Evolutionary conservation across 1,140 invertebrate genomes (phyloP), one percentile per base, ranked within the genome.

Genomic region (Drosophila orena): DNA sequence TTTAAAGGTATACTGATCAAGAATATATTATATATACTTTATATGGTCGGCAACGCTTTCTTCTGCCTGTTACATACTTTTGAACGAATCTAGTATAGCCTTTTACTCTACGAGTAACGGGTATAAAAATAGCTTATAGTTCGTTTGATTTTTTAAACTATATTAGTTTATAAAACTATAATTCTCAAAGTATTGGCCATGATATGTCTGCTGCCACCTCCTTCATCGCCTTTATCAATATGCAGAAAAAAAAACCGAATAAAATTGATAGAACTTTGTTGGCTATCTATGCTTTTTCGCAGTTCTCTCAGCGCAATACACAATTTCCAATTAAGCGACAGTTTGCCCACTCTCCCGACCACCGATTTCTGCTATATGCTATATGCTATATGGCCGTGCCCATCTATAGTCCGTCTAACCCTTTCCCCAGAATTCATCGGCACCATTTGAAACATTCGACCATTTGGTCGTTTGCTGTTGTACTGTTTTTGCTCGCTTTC

Each of bases 241-340:
- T 40, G 44, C 38, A 44, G 24, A 40, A 59, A 58, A 52, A 17
- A 20, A 15, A 38, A 30, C 52, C 44, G 43, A 14, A 59, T 47
- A 40, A 27, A 66, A 15, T 54, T 22, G 14, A 38, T 34, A 11
- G 2, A 58, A 59, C 17, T 22, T 14, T 0, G 27, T n/a, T 6
- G 15, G 27, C 50, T 47, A 76, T 65, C 35, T 55, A 53, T 68
- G 58, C 54, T 57, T 50, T 71, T 73, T 40, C 59, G 59, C 15
- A 35, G 46, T 40, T 46, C 68, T 66, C 49, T 70, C 43, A 61
- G 77, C 81, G 70, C 74, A 81, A 85, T 81, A 78, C 78, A 78
- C 78, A 88, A 70, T 85, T 86, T 85, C 81, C 81, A 88, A 88
- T 85, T 88, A 85, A 75, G 79, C 83, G 74, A 85, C 79, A 88